Evolutionary conservation across 2,797 vertebrate species (phyloP).

Genomic region (Odontamblyopus rebecca): DNA sequence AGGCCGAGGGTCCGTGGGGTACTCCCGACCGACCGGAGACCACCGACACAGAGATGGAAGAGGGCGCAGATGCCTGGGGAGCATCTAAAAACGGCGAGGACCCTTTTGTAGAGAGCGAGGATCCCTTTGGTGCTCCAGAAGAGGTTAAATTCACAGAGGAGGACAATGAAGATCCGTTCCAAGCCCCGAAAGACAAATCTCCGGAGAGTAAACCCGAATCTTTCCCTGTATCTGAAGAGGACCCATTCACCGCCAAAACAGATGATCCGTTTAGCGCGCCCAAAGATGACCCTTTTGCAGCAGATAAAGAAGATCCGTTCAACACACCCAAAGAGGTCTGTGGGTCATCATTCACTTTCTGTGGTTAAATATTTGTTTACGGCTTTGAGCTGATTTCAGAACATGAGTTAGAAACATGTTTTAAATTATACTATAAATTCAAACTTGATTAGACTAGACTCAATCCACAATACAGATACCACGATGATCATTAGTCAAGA

Average conservation of each 20-base stretch:
- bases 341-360: too few relatives aligned
- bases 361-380: too few relatives aligned
- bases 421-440: too few relatives aligned
- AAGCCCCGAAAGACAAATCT: slow-evolving; percentile 12
- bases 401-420: too few relatives aligned
- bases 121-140: slow-evolving; percentile 14
- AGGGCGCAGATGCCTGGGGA: slow-evolving; percentile 58
- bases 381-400: too few relatives aligned
- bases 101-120: slow-evolving; percentile 24
- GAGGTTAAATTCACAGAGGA: slow-evolving; percentile 18
- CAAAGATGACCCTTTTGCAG: neutral
- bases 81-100: slow-evolving; percentile 29
- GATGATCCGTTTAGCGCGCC: slow-evolving; percentile 8
- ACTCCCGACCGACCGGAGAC: slow-evolving; percentile 45
- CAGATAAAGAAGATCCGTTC: slow-evolving; percentile 40
- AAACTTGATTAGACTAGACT: too few relatives aligned
- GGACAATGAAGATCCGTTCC: slow-evolving; percentile 28
- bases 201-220: slow-evolving; percentile 3
- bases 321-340: slow-evolving; percentile 25
- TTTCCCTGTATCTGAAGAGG: slow-evolving; percentile 14
- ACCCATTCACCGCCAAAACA: slow-evolving; percentile 32
- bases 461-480: too few relatives aligned
- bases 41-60: slow-evolving; percentile 29
- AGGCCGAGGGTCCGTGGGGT: slow-evolving; percentile 76
- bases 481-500: too few relatives aligned